Conservation (phyloP, 2,113 vertebrate species). For the Centrocercus urophasianus region DNA sequence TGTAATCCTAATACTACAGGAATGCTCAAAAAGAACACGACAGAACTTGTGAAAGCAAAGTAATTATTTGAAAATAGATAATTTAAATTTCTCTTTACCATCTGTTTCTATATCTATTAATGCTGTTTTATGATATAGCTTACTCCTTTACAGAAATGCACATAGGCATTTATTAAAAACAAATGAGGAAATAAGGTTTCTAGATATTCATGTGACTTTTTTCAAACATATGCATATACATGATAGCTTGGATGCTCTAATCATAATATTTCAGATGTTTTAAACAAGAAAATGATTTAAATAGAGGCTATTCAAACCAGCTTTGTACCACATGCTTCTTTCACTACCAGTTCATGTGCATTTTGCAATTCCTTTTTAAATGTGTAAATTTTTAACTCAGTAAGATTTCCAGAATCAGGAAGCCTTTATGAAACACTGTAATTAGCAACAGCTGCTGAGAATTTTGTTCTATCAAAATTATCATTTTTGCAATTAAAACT, state of each 20-base stretch:
- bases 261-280: not conserved
- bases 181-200: not conserved
- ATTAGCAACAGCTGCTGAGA: constrained; percentile 31
- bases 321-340: not conserved
- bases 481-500: not conserved
- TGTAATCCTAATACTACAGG: not conserved
- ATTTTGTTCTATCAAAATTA: not conserved
- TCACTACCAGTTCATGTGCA: not conserved
- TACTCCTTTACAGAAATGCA: not conserved
- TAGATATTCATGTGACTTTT: not conserved
- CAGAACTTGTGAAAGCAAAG: not conserved
- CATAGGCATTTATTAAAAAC: not conserved
- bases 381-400: not conserved
- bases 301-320: not conserved
- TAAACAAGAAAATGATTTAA: not conserved
- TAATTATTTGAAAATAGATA: not conserved
- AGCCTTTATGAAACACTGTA: constrained; percentile 10
- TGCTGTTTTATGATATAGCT: not conserved
- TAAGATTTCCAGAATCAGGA: not conserved
- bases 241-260: not conserved
- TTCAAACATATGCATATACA: not conserved
- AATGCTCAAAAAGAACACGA: constrained; percentile 3
- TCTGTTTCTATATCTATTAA: not conserved
- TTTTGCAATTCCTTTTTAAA: not conserved
- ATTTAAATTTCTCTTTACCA: not conserved